A percentile compares a stretch with the other conserved stretches of the same genome.
These are phyloP conservation scores for Rhinolophus sinicus DNA, from an alignment of 2,113 vertebrate genomes.

Conservation along the genomic window DNA sequence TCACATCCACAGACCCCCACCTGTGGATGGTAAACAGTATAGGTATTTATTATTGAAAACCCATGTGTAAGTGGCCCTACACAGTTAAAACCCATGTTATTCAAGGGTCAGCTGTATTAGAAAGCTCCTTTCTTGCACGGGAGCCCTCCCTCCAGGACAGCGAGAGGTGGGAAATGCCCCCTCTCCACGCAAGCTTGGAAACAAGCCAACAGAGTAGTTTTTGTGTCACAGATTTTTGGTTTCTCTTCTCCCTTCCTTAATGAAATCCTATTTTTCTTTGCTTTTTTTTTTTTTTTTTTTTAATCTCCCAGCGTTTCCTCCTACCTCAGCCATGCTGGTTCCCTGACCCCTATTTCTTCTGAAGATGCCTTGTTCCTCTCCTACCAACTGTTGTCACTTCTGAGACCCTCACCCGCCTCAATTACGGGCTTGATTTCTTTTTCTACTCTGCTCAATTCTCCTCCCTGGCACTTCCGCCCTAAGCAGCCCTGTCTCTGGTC, in stretches of 20 bases:
- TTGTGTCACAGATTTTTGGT: background rate
- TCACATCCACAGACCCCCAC: background rate
- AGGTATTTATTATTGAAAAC: background rate
- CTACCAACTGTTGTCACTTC: background rate
- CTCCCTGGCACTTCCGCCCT: background rate
- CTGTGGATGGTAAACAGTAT: background rate
- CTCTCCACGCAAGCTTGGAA: background rate
- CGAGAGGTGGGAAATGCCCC: background rate
- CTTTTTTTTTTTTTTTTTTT: background rate
- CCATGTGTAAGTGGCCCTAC: background rate
- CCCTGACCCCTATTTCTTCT: background rate
- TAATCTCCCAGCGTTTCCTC: background rate
- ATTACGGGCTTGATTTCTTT: background rate
- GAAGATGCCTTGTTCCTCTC: background rate
- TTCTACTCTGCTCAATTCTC: background rate
- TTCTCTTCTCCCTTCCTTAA: conserved; percentile 49
- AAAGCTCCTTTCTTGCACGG: background rate
- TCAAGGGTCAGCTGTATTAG: background rate
- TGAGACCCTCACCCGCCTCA: background rate
- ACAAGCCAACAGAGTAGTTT: background rate
- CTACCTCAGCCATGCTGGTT: background rate
- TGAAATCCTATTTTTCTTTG: conserved; percentile 32
- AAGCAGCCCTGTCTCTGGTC: background rate
- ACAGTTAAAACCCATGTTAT: background rate
- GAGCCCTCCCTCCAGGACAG: background rate